phyloP scores from a whole-genome alignment of 2,797 vertebrate genomes.

The Crocodylus rhombifer region DNA sequence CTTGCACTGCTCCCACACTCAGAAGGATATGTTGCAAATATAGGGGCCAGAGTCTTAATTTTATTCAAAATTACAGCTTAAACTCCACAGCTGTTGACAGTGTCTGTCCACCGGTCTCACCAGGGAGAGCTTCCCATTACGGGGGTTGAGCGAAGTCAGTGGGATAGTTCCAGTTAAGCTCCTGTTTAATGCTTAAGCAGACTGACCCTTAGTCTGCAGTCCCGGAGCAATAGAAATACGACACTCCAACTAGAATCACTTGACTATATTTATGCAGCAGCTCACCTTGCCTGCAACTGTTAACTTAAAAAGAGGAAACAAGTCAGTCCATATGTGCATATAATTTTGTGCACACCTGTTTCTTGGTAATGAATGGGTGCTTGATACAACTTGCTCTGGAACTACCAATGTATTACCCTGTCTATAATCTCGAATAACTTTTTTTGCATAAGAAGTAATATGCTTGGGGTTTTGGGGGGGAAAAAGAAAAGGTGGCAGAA shows the following conservation, averaged over 20 bases:
- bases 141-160: neutral
- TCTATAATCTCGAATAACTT: neutral
- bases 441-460: slow-evolving; percentile 32
- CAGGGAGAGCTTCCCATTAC: neutral
- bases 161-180: neutral
- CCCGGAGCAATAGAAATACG: neutral
- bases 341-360: neutral
- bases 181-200: neutral
- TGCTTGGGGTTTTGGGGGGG: slow-evolving; percentile 7
- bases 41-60: slow-evolving; percentile 43
- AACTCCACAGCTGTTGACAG: neutral
- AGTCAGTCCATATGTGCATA: neutral
- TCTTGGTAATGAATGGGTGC: neutral
- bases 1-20: slow-evolving; percentile 48
- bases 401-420: slow-evolving; percentile 12
- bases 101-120: neutral
- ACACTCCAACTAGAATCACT: slow-evolving; percentile 28
- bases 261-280: slow-evolving; percentile 21
- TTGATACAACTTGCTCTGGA: neutral
- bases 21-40: slow-evolving; percentile 62
- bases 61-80: neutral
- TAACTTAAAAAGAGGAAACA: slow-evolving; percentile 34
- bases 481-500: slow-evolving; percentile 10
- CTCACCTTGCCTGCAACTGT: neutral
- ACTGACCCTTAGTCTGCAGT: neutral